These are phyloP conservation scores for Raja brachyura DNA, from an alignment of 2,113 vertebrate species.

Conservation along the genomic window DNA sequence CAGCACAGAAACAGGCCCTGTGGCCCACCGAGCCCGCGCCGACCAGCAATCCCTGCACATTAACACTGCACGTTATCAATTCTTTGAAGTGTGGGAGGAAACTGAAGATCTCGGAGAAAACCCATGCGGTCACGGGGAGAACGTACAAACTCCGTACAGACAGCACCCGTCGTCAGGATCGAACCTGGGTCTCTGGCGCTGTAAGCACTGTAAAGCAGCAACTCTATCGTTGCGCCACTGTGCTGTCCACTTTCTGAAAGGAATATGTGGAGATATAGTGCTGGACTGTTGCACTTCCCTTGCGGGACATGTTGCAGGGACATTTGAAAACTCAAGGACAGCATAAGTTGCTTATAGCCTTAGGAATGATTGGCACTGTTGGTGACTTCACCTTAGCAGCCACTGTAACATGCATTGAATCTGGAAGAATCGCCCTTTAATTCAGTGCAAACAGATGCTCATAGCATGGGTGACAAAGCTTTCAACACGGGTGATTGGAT, in stretches of 20 bases:
- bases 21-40: too few species aligned
- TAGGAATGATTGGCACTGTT: background rate
- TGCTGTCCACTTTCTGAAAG: background rate
- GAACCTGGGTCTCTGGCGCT: too few species aligned
- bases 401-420: background rate
- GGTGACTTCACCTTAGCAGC: background rate
- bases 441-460: conserved; percentile 33
- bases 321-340: background rate
- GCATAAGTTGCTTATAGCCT: background rate
- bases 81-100: too few species aligned
- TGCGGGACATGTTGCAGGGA: background rate
- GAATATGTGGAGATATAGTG: background rate
- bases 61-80: too few species aligned
- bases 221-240: too few species aligned
- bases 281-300: background rate
- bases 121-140: too few species aligned
- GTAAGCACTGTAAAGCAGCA: too few species aligned
- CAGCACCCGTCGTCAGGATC: too few species aligned
- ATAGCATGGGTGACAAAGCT: background rate
- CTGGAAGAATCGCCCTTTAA: conserved; percentile 12
- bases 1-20: too few species aligned
- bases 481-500: conserved; percentile 27
- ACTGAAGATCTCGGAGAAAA: too few species aligned
- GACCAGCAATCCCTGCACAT: too few species aligned
- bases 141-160: too few species aligned